A percentile compares a stretch with the other conserved stretches of the same genome.
phyloP scores from a whole-genome alignment of 1,140 invertebrate species.

The Tenebrio molitor region DNA sequence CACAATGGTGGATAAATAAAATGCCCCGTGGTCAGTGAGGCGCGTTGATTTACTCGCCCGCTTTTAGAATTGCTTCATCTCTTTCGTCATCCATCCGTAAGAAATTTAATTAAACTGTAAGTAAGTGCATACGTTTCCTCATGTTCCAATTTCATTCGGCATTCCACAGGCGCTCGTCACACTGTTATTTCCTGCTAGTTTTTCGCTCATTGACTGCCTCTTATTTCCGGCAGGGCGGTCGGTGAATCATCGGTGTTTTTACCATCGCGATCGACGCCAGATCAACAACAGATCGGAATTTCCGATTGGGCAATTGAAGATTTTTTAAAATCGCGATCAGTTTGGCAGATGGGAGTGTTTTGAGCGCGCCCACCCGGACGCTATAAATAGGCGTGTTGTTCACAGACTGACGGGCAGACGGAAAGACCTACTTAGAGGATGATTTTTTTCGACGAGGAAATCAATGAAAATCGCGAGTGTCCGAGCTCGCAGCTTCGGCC shows the following conservation, averaged over 20 bases:
- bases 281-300: background rate
- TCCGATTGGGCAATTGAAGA: background rate
- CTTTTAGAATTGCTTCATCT: too few species aligned
- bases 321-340: background rate
- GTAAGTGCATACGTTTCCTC: too few species aligned
- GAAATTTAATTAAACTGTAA: too few species aligned
- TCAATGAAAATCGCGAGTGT: background rate
- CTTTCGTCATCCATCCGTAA: too few species aligned
- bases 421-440: conserved; percentile 2
- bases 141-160: too few species aligned
- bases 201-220: too few species aligned
- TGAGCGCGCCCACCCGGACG: background rate
- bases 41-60: too few species aligned
- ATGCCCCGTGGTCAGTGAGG: too few species aligned
- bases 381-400: conserved; percentile 15
- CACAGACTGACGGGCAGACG: conserved; percentile 21
- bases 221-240: background rate
- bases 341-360: conserved; percentile 8
- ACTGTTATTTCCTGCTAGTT: too few species aligned
- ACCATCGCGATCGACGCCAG: background rate
- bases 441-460: background rate
- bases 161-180: too few species aligned
- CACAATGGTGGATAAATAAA: too few species aligned
- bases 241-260: background rate
- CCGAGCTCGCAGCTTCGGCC: background rate